Conservation (phyloP, 2,888 invertebrate species). For the Bibio marci region DNA sequence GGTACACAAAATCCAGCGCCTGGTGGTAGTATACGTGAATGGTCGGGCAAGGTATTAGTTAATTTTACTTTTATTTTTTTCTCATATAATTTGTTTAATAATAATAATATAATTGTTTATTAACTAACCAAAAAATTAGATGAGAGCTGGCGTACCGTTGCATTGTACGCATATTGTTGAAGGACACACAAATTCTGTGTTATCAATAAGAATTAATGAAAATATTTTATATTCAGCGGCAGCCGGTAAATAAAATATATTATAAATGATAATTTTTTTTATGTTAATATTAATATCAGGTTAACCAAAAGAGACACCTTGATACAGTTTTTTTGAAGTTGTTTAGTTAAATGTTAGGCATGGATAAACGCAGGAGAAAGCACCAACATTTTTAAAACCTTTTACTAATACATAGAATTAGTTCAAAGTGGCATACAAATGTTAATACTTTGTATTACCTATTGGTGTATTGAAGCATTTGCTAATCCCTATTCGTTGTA, state of each 20-base stretch:
- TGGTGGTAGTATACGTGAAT: conserved; percentile 20
- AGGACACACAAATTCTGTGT: conserved; percentile 71
- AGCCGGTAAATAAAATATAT: conserved; percentile 39
- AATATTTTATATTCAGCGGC: conserved; percentile 62
- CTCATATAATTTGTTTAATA: neutral
- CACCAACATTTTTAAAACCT: no score
- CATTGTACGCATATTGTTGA: conserved; percentile 67
- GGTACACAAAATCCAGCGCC: conserved; percentile 19
- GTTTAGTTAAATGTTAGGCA: conserved; percentile 1
- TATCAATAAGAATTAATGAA: conserved; percentile 58
- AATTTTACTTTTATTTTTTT: neutral
- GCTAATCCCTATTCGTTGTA: no score
- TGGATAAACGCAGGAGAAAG: no score
- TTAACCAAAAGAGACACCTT: no score
- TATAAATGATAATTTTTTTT: neutral
- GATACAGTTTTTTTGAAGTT: no score
- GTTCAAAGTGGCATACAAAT: no score
- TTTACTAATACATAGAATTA: no score
- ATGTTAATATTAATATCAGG: neutral
- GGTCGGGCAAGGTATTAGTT: conserved; percentile 18
- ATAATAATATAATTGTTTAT: neutral
- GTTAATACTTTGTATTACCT: no score
- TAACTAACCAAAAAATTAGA: conserved; percentile 1
- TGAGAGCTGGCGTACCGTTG: conserved; percentile 37
- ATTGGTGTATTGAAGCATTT: no score